Conservation (phyloP, 2,888 invertebrate genomes). For the Syritta pipiens region DNA sequence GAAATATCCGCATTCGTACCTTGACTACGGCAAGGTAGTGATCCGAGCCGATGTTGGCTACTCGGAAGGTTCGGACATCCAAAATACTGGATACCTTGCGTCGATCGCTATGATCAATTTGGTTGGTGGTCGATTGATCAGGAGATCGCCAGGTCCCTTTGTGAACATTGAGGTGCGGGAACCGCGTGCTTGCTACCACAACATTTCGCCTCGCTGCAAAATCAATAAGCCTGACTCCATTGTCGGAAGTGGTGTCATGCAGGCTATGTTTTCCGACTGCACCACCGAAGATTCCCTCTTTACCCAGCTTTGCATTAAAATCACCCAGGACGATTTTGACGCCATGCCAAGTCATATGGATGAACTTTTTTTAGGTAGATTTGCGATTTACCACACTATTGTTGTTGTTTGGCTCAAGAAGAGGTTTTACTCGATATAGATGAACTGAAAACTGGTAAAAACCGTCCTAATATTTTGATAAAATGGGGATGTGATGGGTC, state of each 20-base stretch:
- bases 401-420: neutral
- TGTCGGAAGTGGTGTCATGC: neutral
- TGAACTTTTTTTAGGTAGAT: too few relatives aligned
- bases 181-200: too few relatives aligned
- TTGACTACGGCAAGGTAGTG: neutral
- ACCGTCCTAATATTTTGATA: neutral
- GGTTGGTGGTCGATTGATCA: too few relatives aligned
- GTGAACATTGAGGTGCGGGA: too few relatives aligned
- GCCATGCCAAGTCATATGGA: too few relatives aligned
- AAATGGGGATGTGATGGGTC: slow-evolving; percentile 22
- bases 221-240: neutral
- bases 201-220: neutral
- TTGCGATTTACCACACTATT: too few relatives aligned
- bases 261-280: too few relatives aligned
- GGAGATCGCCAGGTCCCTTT: too few relatives aligned
- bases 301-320: too few relatives aligned
- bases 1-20: too few relatives aligned
- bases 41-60: neutral
- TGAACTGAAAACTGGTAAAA: neutral
- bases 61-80: neutral
- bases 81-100: neutral
- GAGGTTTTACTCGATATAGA: neutral
- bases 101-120: neutral
- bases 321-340: too few relatives aligned
- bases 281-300: too few relatives aligned